These are phyloP conservation scores for Perizoma flavofasciatum DNA, from an alignment of 2,888 invertebrate genomes.

Conservation along the genomic window DNA sequence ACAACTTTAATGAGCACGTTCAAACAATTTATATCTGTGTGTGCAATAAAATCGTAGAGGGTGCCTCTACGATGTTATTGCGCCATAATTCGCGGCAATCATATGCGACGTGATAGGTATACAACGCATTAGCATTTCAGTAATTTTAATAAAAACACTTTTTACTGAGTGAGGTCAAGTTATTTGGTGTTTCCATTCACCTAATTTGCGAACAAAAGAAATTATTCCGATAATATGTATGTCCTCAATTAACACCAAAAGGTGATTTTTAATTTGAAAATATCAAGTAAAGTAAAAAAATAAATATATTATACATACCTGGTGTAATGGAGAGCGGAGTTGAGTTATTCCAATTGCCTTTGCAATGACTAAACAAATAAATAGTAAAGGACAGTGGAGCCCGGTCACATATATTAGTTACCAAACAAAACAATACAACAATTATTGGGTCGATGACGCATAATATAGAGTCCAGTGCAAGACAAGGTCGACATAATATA, in stretches of 20 bases:
- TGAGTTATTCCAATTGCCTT: constrained; percentile 44
- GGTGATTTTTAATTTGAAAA: constrained; percentile 3
- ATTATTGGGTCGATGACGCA: constrained; percentile 55
- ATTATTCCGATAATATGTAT: constrained; percentile 7
- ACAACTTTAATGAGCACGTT: constrained; percentile 37
- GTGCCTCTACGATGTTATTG: constrained; percentile 42
- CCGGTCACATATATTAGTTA: constrained; percentile 56
- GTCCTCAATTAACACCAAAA: constrained; percentile 3
- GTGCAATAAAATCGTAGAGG: too few relatives aligned
- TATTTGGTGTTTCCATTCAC: constrained; percentile 8
- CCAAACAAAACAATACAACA: constrained; percentile 52
- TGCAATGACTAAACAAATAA: constrained; percentile 55
- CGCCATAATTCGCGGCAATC: constrained; percentile 62
- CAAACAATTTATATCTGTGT: constrained; percentile 48
- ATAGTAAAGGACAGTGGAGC: constrained; percentile 56
- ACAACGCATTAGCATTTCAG: constrained; percentile 16
- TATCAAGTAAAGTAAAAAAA: neutral
- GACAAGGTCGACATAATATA: constrained; percentile 50
- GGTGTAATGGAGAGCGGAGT: constrained; percentile 26
- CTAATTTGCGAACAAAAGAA: constrained; percentile 3
- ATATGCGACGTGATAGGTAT: constrained; percentile 52
- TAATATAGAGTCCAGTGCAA: constrained; percentile 39
- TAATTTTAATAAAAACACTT: neutral
- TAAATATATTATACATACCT: constrained; percentile 1
- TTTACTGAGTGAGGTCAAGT: constrained; percentile 13